Percentiles rank a stretch among this genome's conserved stretches.
These are phyloP conservation scores for Raja brachyura DNA, from an alignment of 2,113 vertebrate genomes.

Conservation along the genomic window DNA sequence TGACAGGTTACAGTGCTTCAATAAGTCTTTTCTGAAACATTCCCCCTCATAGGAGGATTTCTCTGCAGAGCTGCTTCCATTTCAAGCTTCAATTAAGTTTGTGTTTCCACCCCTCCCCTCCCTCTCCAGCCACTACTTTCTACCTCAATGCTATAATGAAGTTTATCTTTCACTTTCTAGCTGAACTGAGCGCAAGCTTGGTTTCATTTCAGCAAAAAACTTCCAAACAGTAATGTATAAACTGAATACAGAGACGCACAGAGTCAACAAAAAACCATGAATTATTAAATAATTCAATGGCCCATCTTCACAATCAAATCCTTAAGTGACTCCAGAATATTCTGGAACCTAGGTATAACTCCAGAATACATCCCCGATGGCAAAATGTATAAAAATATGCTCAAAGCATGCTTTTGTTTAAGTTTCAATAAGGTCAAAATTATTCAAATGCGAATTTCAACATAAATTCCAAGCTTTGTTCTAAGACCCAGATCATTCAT, in stretches of 20 bases:
- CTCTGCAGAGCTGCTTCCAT: not conserved
- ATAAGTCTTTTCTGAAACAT: not conserved
- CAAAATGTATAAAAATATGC: too few relatives aligned
- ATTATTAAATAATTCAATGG: not conserved
- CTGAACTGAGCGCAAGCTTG: not conserved
- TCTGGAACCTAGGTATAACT: not conserved
- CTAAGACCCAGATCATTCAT: not conserved
- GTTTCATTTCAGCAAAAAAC: not conserved
- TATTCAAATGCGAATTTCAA: too few relatives aligned
- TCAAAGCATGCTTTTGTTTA: too few relatives aligned
- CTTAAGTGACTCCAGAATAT: not conserved
- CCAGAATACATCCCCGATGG: not conserved
- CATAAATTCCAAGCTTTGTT: not conserved
- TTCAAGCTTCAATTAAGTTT: not conserved
- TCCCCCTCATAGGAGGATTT: not conserved
- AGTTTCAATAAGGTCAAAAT: too few relatives aligned
- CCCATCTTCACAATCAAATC: not conserved
- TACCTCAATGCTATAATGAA: not conserved
- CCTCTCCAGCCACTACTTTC: not conserved
- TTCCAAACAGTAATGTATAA: not conserved
- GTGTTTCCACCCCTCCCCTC: not conserved
- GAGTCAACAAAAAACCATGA: not conserved
- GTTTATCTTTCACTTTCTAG: not conserved
- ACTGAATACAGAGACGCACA: not conserved
- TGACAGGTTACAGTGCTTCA: not conserved